These are phyloP conservation scores for Palythoa grandis DNA, from an alignment of 92 coral and sea anemone species.

Conservation along the genomic window DNA sequence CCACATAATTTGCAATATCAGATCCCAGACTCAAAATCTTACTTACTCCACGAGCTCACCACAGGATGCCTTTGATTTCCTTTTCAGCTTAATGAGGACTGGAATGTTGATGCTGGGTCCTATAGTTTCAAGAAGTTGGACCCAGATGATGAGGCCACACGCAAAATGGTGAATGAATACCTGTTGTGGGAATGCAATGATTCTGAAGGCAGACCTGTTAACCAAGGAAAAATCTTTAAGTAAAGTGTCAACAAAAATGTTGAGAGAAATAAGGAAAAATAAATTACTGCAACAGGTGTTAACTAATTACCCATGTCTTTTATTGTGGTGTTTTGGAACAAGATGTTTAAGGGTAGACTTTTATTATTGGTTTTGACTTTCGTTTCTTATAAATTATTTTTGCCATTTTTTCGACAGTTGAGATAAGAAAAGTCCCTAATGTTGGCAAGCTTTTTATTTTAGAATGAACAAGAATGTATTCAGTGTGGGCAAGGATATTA, in stretches of 20 bases:
- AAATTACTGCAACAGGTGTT: background rate
- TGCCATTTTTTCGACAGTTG: too few relatives aligned
- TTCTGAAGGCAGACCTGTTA: conserved; percentile 58
- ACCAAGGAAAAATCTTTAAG: conserved; percentile 83
- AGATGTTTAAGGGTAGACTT: too few relatives aligned
- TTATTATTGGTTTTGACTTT: too few relatives aligned
- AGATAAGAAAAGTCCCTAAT: too few relatives aligned
- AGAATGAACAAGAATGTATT: too few relatives aligned
- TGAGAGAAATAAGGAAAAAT: background rate
- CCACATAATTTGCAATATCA: too few relatives aligned
- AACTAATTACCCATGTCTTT: background rate
- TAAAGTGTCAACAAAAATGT: conserved; percentile 11
- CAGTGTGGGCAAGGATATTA: too few relatives aligned
- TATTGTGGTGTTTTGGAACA: background rate
- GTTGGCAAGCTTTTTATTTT: too few relatives aligned
- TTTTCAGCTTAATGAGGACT: conserved; percentile 72
- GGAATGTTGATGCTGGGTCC: conserved; percentile 82
- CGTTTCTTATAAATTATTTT: too few relatives aligned
- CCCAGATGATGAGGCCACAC: conserved; percentile 73
- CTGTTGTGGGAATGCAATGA: conserved; percentile 68
- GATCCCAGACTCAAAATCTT: too few relatives aligned
- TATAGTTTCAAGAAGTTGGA: conserved; percentile 80
- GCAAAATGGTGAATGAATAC: conserved; percentile 72
- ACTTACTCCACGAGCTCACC: too few relatives aligned
- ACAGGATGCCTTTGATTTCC: too few relatives aligned